phyloP scores from a whole-genome alignment of 1,140 invertebrate genomes.

The Drosophila nigromelanica region DNA sequence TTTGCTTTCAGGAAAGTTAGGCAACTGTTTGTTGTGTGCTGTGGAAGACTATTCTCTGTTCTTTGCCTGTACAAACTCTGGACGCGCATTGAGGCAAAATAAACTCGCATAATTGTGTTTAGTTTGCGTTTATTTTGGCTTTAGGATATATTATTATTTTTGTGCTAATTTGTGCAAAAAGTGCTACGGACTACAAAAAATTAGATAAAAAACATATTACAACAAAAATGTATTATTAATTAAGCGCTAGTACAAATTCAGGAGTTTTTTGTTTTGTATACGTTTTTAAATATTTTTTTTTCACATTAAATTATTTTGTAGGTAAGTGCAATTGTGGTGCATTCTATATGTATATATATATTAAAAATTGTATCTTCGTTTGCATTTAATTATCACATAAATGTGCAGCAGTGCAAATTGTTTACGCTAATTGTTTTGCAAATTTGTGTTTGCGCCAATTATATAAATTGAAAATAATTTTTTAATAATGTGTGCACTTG shows the following conservation, averaged over 20 bases:
- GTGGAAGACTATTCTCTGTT: slow-evolving; percentile 44
- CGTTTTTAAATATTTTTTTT: slow-evolving; percentile 10
- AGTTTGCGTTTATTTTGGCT: slow-evolving; percentile 15
- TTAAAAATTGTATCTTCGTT: slow-evolving; percentile 43
- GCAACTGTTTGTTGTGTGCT: slow-evolving; percentile 30
- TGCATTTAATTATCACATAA: slow-evolving; percentile 72
- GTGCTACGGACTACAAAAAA: slow-evolving; percentile 50
- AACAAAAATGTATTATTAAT: slow-evolving; percentile 39
- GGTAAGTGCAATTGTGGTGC: slow-evolving; percentile 75
- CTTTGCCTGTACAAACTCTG: slow-evolving; percentile 31
- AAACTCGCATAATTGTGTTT: slow-evolving; percentile 9
- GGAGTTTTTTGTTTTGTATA: slow-evolving; percentile 16
- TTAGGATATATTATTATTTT: slow-evolving; percentile 10
- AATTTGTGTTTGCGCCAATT: slow-evolving; percentile 55
- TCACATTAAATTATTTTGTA: slow-evolving; percentile 13
- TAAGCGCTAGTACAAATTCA: slow-evolving; percentile 49
- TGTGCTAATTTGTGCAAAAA: slow-evolving; percentile 57
- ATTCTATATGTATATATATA: slow-evolving; percentile 47
- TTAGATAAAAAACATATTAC: slow-evolving; percentile 13
- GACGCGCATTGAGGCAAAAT: slow-evolving; percentile 10
- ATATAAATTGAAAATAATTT: slow-evolving; percentile 62
- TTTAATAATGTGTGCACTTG: slow-evolving; percentile 29
- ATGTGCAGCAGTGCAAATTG: slow-evolving; percentile 73
- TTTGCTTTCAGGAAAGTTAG: background rate
- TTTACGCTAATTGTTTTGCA: slow-evolving; percentile 69